These are phyloP conservation scores for Coptodon bakossiorum DNA, from an alignment of 2,113 vertebrate genomes.

Conservation along the genomic window DNA sequence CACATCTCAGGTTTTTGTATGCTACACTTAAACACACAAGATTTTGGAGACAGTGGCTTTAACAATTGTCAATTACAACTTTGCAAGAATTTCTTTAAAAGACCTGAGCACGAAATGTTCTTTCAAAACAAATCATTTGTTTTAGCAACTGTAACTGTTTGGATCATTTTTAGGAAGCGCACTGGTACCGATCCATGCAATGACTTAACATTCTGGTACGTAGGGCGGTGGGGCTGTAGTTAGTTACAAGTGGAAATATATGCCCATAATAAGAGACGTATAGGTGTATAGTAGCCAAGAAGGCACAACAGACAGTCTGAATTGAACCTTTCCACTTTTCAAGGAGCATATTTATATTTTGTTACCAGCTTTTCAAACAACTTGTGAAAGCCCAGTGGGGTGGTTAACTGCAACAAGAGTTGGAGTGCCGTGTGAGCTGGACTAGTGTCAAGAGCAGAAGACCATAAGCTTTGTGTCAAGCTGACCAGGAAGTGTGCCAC, in stretches of 20 bases:
- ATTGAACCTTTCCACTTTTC: neutral
- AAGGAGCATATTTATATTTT: neutral
- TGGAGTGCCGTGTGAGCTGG: neutral
- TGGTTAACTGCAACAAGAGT: too few relatives aligned
- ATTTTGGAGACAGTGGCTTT: neutral
- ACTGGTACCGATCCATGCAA: neutral
- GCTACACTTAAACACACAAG: neutral
- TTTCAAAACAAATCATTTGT: neutral
- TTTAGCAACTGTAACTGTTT: neutral
- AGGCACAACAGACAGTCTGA: neutral
- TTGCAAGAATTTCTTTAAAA: neutral
- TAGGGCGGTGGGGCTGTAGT: neutral
- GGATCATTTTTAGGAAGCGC: neutral
- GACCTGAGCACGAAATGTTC: too few relatives aligned
- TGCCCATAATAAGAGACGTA: neutral
- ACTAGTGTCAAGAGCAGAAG: neutral
- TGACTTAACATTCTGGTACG: neutral
- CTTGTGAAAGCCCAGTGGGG: accelerated
- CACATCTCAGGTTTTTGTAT: neutral
- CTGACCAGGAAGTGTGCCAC: neutral
- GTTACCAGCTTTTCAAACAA: neutral
- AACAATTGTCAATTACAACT: neutral
- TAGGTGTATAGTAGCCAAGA: neutral
- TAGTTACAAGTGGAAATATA: neutral
- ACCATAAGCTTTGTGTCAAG: neutral